Percentiles rank a stretch among this genome's conserved stretches.
Conservation (phyloP, 1,140 invertebrate species). For the Rhagoletis pomonella region DNA sequence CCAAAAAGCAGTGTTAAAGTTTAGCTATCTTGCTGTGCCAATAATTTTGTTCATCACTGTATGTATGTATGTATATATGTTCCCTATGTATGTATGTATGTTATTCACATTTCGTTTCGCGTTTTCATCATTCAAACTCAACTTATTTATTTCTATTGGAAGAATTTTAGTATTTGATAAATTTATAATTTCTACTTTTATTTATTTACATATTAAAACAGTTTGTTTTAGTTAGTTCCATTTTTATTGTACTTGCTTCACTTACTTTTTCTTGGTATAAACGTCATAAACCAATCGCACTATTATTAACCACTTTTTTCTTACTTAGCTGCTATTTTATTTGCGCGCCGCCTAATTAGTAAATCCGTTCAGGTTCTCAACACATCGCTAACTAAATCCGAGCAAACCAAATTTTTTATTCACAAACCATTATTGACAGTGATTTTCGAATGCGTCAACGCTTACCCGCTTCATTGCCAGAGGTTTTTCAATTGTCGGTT, state of each 20-base stretch:
- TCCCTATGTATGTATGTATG: too few species aligned
- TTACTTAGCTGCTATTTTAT: not conserved
- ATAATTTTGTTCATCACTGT: too few species aligned
- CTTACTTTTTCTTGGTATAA: not conserved
- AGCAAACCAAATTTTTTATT: conserved; percentile 30
- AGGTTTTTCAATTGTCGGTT: not conserved
- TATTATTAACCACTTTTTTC: not conserved
- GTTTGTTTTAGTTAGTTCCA: not conserved
- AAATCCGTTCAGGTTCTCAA: conserved; percentile 40
- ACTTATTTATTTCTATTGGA: not conserved
- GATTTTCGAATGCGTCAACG: not conserved
- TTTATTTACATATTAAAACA: not conserved
- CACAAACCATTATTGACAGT: not conserved
- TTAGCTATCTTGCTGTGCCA: too few species aligned
- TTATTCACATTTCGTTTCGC: too few species aligned
- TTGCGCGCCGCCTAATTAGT: conserved; percentile 6
- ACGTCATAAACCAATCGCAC: not conserved
- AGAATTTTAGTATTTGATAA: too few species aligned
- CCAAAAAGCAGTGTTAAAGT: too few species aligned
- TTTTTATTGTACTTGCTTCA: not conserved
- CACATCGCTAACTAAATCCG: conserved; percentile 42
- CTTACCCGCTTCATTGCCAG: conserved; percentile 8
- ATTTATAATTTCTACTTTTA: not conserved
- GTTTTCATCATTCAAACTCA: too few species aligned
- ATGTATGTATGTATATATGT: too few species aligned